Conservation (phyloP, 2,888 invertebrate genomes). For the Dasypogon diadema region DNA sequence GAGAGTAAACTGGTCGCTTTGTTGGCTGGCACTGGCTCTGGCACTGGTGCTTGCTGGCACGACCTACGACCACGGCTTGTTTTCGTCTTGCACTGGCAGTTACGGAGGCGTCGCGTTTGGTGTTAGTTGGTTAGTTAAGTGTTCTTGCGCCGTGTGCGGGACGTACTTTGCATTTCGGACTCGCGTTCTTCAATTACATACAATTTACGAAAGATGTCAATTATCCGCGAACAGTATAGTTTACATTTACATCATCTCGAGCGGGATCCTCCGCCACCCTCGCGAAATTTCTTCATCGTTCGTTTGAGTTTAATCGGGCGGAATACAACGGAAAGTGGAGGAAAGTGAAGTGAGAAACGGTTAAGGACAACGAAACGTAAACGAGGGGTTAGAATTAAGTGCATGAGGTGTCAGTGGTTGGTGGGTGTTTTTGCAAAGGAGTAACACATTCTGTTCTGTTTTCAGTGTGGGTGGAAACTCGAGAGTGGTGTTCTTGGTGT, state of each 20-base stretch:
- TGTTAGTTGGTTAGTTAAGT: slow-evolving; percentile 18
- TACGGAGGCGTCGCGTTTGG: slow-evolving; percentile 28
- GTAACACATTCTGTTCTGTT: not conserved
- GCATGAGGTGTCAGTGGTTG: slow-evolving; percentile 1
- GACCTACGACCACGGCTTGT: slow-evolving; percentile 14
- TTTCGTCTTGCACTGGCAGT: slow-evolving; percentile 13
- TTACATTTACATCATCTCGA: not conserved
- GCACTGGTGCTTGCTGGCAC: not conserved
- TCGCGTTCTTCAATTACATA: not conserved
- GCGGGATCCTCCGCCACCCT: not conserved
- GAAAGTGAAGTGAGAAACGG: not conserved
- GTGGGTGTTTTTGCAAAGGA: slow-evolving; percentile 12
- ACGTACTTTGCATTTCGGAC: not conserved
- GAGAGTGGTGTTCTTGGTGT: slow-evolving; percentile 2
- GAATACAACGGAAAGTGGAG: too few relatives aligned
- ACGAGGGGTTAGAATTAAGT: slow-evolving; percentile 4
- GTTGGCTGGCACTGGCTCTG: not conserved
- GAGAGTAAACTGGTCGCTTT: too few relatives aligned
- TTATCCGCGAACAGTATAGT: not conserved
- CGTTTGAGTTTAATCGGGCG: too few relatives aligned
- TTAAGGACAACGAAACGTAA: not conserved
- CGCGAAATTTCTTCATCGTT: too few relatives aligned
- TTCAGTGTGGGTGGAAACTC: slow-evolving; percentile 7
- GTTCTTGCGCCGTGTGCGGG: not conserved
- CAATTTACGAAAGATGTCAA: not conserved